These are phyloP conservation scores for Austrofundulus limnaeus DNA, from an alignment of 2,113 vertebrate species.

Conservation along the genomic window DNA sequence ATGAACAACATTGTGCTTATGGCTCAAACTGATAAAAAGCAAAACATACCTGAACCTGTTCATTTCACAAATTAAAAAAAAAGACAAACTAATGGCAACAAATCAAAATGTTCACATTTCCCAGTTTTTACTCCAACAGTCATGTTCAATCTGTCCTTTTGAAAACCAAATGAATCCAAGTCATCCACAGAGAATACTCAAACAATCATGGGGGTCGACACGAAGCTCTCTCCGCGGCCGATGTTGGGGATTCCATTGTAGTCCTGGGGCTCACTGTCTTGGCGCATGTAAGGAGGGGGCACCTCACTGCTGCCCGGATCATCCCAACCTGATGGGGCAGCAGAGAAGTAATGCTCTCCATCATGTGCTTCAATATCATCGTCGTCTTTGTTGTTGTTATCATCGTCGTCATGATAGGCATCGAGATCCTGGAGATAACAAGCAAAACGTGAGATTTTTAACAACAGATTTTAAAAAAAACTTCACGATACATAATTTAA, in stretches of 20 bases:
- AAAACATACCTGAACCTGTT: conserved; percentile 9
- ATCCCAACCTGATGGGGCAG: conserved; percentile 62
- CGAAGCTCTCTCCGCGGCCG: conserved; percentile 74
- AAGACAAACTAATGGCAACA: conserved; percentile 1
- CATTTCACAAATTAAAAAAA: conserved; percentile 2
- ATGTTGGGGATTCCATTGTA: conserved; percentile 26
- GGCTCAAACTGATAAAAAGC: conserved; percentile 26
- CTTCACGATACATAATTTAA: too few species aligned
- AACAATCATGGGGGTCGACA: conserved; percentile 76
- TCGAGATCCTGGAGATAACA: conserved; percentile 69
- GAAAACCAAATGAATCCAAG: conserved; percentile 10
- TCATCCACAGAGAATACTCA: conserved; percentile 32
- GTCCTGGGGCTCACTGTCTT: conserved; percentile 23
- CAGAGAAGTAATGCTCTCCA: conserved; percentile 38
- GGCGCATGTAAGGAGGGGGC: conserved; percentile 58
- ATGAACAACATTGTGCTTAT: conserved; percentile 15
- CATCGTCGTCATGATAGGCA: conserved; percentile 48
- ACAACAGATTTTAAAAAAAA: too few species aligned
- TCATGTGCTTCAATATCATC: neutral
- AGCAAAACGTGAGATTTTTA: neutral
- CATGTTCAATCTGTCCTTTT: neutral
- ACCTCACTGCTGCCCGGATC: conserved; percentile 55
- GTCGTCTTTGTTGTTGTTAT: conserved; percentile 18
- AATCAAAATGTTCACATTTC: conserved; percentile 38
- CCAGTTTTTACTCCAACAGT: conserved; percentile 3